Base-by-base conservation (phyloP, 2,888 invertebrate genomes). In the Dorcus parallelipipedus region DNA sequence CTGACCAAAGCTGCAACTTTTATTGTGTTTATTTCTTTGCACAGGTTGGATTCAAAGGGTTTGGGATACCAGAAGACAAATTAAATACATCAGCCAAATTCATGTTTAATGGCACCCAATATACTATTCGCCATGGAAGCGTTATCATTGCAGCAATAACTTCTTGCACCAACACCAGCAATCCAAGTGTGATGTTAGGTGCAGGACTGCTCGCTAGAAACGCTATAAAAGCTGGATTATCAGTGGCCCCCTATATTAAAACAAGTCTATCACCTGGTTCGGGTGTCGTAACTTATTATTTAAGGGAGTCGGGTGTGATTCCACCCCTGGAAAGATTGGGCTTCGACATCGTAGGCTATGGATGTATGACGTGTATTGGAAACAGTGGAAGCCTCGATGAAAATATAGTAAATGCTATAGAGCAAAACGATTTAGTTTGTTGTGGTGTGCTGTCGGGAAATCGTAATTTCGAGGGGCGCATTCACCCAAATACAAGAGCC, bases 351-450 rank as follows among this genome's bases (percentile, higher is more conserved):
- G 97, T 97, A 1, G 98, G 98, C n/a, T 99, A 97, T 73, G 98
- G 98, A 0, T 99, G 99, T 77, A 98, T 97, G 97, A 98, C 98
- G 0, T 99, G 99, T 75, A 99, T 99, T 67, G 98, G 98, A 0
- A 99, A 99, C 81, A 95, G 95, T 4, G 98, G 98, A 0, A 96
- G 97, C 0, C 85, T 99, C 0, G 91, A 93, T 54, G 96, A 97
- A 52, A 85, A 90, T 67, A 90, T 97, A n/a, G 90, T 88, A 0
- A 91, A 92, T 69, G 94, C 94, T 1, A 95, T 97, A 64, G 96
- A 97, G 74, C 90, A 90, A 82, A 94, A 95, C 73, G 93, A 93
- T 74, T 81, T 98, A 45, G 94, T 99, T 0, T 96, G 96, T 71
- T 94, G 94, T 73, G 97, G 97, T 0, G 96, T 99, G 0, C 81